Evolutionary conservation across 1,140 invertebrate genomes (phyloP).

Genomic region (Eriosoma lanigerum): DNA sequence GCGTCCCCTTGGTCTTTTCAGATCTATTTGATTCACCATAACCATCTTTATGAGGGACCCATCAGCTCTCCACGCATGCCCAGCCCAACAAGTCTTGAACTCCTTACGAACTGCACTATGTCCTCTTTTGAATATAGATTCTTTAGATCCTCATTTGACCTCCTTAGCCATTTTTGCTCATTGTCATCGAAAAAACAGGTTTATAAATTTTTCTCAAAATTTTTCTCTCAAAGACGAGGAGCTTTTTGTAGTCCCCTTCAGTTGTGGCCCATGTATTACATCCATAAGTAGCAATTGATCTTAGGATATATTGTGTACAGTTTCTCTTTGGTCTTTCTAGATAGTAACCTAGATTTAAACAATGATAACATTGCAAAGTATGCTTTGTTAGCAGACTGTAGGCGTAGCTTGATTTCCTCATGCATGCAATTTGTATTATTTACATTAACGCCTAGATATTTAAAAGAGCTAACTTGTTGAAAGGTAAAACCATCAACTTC

Average conservation of each 20-base stretch:
- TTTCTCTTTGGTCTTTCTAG: not conserved
- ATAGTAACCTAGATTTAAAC: not conserved
- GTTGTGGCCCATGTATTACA: not conserved
- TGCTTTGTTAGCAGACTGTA: not conserved
- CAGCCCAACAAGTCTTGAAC: too few species aligned
- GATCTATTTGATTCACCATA: too few species aligned
- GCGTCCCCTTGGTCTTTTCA: not conserved
- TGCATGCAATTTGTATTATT: conserved; percentile 5
- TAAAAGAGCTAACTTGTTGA: conserved; percentile 3
- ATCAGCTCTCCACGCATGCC: not conserved
- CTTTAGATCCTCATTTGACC: not conserved
- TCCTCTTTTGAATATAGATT: not conserved
- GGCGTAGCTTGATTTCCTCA: not conserved
- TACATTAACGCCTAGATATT: not conserved
- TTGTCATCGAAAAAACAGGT: not conserved
- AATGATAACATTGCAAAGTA: not conserved
- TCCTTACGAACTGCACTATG: too few species aligned
- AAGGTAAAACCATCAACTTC: not conserved
- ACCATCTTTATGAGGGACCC: not conserved
- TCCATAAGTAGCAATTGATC: not conserved
- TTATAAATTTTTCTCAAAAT: not conserved
- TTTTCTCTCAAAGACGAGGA: not conserved
- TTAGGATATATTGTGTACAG: not conserved
- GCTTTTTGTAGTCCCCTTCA: not conserved
- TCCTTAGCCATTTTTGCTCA: not conserved